phyloP scores from a whole-genome alignment of 2,797 vertebrate genomes.

The Diplodus sargus region DNA sequence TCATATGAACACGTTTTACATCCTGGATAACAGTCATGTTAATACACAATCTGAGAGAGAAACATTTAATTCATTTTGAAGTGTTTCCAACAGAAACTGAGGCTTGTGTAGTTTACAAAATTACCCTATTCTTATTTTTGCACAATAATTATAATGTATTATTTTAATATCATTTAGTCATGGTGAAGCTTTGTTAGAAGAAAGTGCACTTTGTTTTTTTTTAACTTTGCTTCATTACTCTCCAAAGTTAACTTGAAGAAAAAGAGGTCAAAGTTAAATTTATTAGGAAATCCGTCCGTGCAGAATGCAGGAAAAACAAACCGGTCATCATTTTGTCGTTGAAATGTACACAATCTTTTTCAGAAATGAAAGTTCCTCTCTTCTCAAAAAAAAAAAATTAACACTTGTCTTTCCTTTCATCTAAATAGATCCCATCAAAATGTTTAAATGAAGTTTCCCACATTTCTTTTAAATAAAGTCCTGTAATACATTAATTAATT shows the following conservation, averaged over 20 bases:
- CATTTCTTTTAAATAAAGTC: constrained; percentile 14
- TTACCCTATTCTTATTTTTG: constrained; percentile 1
- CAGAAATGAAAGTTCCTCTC: constrained; percentile 32
- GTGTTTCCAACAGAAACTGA: constrained; percentile 9
- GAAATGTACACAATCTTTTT: constrained; percentile 7
- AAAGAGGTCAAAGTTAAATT: constrained; percentile 26
- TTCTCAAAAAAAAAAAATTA: constrained; percentile 13
- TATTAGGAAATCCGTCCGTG: background rate
- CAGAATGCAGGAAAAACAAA: constrained; percentile 3
- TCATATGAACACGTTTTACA: background rate
- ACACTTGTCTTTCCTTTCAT: constrained; percentile 7
- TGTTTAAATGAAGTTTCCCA: background rate
- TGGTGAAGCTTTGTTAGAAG: background rate
- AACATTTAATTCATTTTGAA: constrained; percentile 9
- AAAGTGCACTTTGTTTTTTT: background rate
- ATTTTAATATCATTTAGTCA: constrained; percentile 3
- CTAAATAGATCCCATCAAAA: constrained; percentile 12
- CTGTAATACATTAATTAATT: background rate
- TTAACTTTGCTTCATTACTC: constrained; percentile 11
- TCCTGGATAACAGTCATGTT: background rate
- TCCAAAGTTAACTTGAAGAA: constrained; percentile 10
- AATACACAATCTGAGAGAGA: background rate
- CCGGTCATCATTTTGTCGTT: background rate
- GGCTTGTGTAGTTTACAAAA: constrained; percentile 31
- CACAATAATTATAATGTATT: constrained; percentile 2